A percentile compares a stretch with the other conserved stretches of the same genome.
Evolutionary conservation across 2,113 vertebrate genomes (phyloP).

Genomic region (Pygathrix nemaeus): DNA sequence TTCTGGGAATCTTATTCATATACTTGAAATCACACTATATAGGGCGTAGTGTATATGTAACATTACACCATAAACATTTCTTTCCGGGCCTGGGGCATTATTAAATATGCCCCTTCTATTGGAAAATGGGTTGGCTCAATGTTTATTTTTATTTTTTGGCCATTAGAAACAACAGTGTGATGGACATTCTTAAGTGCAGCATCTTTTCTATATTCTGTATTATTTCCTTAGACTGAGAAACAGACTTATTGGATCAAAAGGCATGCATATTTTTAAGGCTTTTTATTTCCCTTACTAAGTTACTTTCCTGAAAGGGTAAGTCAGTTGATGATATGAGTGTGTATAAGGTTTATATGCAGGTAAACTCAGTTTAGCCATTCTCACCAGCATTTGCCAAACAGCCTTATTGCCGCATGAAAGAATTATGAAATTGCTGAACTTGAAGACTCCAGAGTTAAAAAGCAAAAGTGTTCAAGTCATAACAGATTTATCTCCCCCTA

Average conservation of each 20-base stretch:
- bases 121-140: background rate
- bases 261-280: background rate
- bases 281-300: background rate
- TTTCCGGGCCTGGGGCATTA: background rate
- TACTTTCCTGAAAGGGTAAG: background rate
- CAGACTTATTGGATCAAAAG: background rate
- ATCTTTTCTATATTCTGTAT: background rate
- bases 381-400: background rate
- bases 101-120: background rate
- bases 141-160: background rate
- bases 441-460: constrained; percentile 67
- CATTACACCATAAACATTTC: background rate
- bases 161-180: background rate
- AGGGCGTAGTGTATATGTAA: rapidly evolving
- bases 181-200: background rate
- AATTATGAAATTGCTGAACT: constrained; percentile 56
- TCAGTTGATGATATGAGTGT: background rate
- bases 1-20: background rate
- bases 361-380: background rate
- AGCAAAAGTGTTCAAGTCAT: constrained; percentile 63
- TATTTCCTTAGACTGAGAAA: background rate
- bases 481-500: constrained; percentile 68
- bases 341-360: background rate
- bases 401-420: constrained; percentile 8
- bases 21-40: background rate